Conservation (phyloP, 53 echinoderm and acorn worm species). For the Hippasteria phrygiana region DNA sequence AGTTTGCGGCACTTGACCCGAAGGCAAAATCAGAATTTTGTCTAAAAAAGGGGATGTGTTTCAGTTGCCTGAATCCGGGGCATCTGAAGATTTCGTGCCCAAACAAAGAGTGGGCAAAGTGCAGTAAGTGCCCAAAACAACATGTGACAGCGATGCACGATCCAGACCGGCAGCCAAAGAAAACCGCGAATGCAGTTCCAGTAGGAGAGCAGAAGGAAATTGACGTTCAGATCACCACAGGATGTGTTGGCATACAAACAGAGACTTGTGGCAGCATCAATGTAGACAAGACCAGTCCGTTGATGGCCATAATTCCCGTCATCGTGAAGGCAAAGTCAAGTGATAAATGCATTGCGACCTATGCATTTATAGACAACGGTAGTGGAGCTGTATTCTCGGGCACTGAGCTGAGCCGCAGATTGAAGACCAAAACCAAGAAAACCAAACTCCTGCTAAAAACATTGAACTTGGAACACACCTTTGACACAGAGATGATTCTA, state of each 20-base stretch:
- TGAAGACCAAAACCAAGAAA: conserved; percentile 47
- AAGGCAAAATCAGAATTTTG: conserved; percentile 62
- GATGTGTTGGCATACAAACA: conserved; percentile 23
- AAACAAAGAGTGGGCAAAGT: conserved; percentile 21
- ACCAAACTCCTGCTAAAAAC: conserved; percentile 68
- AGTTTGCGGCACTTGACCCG: conserved; percentile 25
- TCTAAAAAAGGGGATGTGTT: conserved; percentile 12
- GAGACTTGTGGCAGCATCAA: not conserved
- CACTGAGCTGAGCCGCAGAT: not conserved
- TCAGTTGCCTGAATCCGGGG: conserved; percentile 32
- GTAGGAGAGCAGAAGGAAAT: not conserved
- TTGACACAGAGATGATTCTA: conserved; percentile 51
- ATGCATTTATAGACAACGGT: conserved; percentile 71
- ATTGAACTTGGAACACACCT: conserved; percentile 44
- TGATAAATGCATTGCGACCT: conserved; percentile 59
- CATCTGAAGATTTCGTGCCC: conserved; percentile 3
- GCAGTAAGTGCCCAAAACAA: conserved; percentile 6
- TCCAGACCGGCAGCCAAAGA: conserved; percentile 10
- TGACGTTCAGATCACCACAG: not conserved
- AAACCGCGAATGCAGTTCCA: not conserved
- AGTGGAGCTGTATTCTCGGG: conserved; percentile 70
- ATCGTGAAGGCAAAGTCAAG: conserved; percentile 51
- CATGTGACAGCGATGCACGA: conserved; percentile 29
- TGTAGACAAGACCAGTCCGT: conserved; percentile 9
- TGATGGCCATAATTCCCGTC: conserved; percentile 61